Percentiles rank a stretch among this genome's conserved stretches.
phyloP scores from a whole-genome alignment of 2,888 invertebrate genomes.

The Pharmacophagus antenor region DNA sequence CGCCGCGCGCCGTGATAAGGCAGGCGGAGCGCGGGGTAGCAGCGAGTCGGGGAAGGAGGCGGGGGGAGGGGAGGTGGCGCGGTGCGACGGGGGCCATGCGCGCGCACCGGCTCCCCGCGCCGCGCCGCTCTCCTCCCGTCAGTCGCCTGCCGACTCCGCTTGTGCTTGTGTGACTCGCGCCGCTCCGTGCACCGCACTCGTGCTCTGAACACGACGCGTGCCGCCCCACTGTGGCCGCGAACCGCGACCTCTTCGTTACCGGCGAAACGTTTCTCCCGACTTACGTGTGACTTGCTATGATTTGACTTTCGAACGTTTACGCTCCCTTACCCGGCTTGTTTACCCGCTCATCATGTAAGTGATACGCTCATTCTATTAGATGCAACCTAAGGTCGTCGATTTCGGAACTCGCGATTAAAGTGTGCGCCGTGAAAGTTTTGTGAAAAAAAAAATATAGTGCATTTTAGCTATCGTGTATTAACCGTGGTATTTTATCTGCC shows the following conservation, averaged over 20 bases:
- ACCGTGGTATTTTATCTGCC: conserved; percentile 38
- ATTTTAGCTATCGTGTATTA: conserved; percentile 41
- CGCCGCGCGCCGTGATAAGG: conserved; percentile 76
- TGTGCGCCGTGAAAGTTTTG: conserved; percentile 72
- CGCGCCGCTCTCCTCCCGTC: conserved; percentile 70
- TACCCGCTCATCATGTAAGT: conserved; percentile 79
- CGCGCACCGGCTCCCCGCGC: conserved; percentile 74
- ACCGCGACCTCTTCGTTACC: conserved; percentile 82
- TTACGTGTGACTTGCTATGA: conserved; percentile 77
- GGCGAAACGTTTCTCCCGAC: conserved; percentile 77
- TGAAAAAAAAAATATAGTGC: conserved; percentile 63
- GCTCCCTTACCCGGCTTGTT: conserved; percentile 78
- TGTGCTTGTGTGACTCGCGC: conserved; percentile 81
- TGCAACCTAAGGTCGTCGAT: conserved; percentile 64
- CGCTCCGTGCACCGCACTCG: conserved; percentile 80
- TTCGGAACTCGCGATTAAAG: conserved; percentile 74
- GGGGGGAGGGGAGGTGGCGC: conserved; percentile 57
- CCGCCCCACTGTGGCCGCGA: conserved; percentile 81
- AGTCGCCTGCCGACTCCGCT: conserved; percentile 83
- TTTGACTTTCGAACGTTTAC: conserved; percentile 75
- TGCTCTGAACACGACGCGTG: conserved; percentile 79
- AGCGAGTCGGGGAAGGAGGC: conserved; percentile 39
- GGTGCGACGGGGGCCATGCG: conserved; percentile 58
- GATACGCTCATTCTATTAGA: conserved; percentile 74
- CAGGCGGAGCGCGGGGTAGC: conserved; percentile 64